These are phyloP conservation scores for Trematocara zebra DNA, from an alignment of 2,113 vertebrate species.

Conservation along the genomic window DNA sequence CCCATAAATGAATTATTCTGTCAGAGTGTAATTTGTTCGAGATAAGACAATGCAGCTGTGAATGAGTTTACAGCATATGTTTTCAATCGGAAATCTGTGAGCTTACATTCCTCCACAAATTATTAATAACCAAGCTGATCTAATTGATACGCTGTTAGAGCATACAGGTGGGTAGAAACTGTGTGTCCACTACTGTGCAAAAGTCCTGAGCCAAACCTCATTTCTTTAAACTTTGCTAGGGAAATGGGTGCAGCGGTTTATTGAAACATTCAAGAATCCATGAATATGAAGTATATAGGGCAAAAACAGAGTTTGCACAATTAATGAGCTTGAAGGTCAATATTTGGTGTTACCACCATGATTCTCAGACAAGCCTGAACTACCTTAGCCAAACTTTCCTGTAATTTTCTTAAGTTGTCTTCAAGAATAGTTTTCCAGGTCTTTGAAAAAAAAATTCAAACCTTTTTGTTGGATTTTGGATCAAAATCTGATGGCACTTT, in stretches of 20 bases:
- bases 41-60: neutral
- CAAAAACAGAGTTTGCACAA: neutral
- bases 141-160: neutral
- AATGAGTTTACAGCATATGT: neutral
- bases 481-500: neutral
- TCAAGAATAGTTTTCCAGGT: neutral
- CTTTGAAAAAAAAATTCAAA: neutral
- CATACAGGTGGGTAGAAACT: neutral
- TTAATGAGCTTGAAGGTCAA: neutral
- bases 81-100: neutral
- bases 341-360: neutral
- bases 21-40: neutral
- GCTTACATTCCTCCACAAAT: neutral
- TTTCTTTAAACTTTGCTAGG: neutral
- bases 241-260: neutral
- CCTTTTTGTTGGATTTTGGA: neutral
- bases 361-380: neutral
- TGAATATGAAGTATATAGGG: neutral
- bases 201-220: neutral
- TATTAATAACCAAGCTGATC: neutral
- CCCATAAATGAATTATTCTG: neutral
- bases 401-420: neutral
- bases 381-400: neutral
- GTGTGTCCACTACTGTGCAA: neutral
- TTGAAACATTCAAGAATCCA: neutral